Evolutionary conservation across 2,888 invertebrate genomes (phyloP), one percentile per base, ranked within the genome.

Genomic region (Shargacucullia verbasci): DNA sequence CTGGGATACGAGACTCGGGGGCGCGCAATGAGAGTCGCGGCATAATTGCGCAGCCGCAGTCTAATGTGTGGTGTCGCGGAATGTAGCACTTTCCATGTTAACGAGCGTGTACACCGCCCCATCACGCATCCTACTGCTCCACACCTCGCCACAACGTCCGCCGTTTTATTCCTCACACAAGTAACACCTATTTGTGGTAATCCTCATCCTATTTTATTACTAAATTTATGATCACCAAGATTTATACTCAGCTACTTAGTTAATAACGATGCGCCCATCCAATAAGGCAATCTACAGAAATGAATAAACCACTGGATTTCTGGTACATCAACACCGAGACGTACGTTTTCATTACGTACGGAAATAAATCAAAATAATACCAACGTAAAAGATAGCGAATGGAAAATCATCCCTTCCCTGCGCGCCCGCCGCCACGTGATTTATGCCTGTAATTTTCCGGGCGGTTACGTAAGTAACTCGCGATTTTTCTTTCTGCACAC

Each of bases 281-380:
- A 79, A 78, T 75, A 73, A 72, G 77, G 78, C 81, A 81, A 86
- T 87, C 84, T 83, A 77, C 41, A 76, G 73, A 81, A 86, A 87
- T 85, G 86, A 86, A 87, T 86, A 83, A 79, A 74, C 71, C 70
- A 77, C 83, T 82, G 86, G 83, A 85, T 88, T 85, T 83, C 82
- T 83, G 82, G 84, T 84, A 88, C 87, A 87, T 90, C 89, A 89
- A 88, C 88, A 81, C 81, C 31, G 88, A 85, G 88, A 89, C 91
- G 91, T 88, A 90, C 89, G 86, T 89, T 90, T 92, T 92, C 92
- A 92, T 92, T 92, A 92, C 88, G 86, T 80, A 80, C 77, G 79
- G 87, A 87, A 89, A 91, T 93, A 93, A 92, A 93, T 93, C 93
- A 93, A 92, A 93, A 92, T 92, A 92, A 92, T 92, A 89, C 89